These are phyloP conservation scores for Miniopterus natalensis DNA, from an alignment of 2,113 vertebrate genomes.

Conservation along the genomic window DNA sequence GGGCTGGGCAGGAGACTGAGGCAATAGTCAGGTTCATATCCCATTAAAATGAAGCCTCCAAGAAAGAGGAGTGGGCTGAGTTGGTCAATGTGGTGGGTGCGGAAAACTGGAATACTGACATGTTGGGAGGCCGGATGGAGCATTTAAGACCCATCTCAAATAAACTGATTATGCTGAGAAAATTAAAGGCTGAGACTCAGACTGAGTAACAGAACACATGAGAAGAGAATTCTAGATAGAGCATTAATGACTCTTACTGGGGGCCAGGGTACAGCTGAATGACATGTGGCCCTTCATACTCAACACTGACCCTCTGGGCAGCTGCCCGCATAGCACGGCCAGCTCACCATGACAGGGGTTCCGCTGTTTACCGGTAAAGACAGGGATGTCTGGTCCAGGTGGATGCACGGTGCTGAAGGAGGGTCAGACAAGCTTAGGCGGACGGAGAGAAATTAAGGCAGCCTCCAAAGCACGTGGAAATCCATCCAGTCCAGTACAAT, in stretches of 20 bases:
- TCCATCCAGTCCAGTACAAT: not conserved
- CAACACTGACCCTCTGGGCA: not conserved
- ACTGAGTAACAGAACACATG: not conserved
- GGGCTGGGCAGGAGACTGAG: not conserved
- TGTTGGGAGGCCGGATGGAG: no score
- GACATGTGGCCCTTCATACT: not conserved
- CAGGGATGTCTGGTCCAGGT: not conserved
- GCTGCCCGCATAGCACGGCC: accelerated
- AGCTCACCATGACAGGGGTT: not conserved
- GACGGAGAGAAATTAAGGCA: not conserved
- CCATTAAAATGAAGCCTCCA: not conserved
- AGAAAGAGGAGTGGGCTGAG: not conserved
- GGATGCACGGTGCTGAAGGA: no score
- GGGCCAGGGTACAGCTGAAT: not conserved
- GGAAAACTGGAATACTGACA: not conserved
- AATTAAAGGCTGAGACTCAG: not conserved
- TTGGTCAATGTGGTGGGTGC: not conserved
- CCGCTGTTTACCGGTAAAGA: not conserved
- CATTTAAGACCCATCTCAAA: not conserved
- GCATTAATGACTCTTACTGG: not conserved
- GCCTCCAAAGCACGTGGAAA: not conserved
- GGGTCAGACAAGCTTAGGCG: not conserved
- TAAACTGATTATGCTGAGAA: not conserved
- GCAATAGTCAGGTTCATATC: not conserved
- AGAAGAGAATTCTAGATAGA: not conserved